A percentile compares a stretch with the other conserved stretches of the same genome.
Evolutionary conservation across 2,113 vertebrate genomes (phyloP).

Genomic region (Dolichotis patagonum): DNA sequence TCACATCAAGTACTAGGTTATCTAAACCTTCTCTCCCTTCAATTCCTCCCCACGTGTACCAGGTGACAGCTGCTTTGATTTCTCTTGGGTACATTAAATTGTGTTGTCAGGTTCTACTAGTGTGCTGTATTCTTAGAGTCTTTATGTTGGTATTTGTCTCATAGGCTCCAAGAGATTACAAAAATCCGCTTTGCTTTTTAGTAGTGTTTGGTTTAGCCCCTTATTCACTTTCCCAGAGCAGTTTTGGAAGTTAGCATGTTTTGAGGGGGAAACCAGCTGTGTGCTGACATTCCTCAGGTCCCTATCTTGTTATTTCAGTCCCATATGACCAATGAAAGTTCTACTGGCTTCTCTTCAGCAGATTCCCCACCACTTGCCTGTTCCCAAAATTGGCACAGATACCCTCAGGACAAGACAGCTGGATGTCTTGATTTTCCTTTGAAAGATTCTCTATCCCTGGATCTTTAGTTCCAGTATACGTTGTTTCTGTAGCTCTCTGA

Average conservation of each 20-base stretch:
- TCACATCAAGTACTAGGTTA: not conserved
- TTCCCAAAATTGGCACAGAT: not conserved
- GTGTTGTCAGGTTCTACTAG: not conserved
- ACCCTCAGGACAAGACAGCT: slow-evolving; percentile 20
- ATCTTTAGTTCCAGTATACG: not conserved
- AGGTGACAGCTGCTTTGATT: not conserved
- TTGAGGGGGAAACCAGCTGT: not conserved
- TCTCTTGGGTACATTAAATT: not conserved
- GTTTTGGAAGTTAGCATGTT: not conserved
- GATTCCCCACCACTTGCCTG: not conserved
- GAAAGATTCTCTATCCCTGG: not conserved
- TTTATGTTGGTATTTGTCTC: not conserved
- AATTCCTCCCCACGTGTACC: accelerated
- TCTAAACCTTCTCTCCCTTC: accelerated
- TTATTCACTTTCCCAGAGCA: not conserved
- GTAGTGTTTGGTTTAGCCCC: not conserved
- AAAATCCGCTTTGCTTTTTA: not conserved
- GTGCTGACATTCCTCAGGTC: not conserved
- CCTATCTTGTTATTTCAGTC: slow-evolving; percentile 17
- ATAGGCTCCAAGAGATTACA: not conserved
- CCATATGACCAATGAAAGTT: not conserved
- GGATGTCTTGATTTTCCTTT: not conserved
- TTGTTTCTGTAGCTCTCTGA: not conserved
- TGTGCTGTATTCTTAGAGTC: not conserved
- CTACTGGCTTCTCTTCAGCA: not conserved